A percentile compares a stretch with the other conserved stretches of the same genome.
Evolutionary conservation across 2,113 vertebrate genomes (phyloP).

Genomic region (Bungarus multicinctus): DNA sequence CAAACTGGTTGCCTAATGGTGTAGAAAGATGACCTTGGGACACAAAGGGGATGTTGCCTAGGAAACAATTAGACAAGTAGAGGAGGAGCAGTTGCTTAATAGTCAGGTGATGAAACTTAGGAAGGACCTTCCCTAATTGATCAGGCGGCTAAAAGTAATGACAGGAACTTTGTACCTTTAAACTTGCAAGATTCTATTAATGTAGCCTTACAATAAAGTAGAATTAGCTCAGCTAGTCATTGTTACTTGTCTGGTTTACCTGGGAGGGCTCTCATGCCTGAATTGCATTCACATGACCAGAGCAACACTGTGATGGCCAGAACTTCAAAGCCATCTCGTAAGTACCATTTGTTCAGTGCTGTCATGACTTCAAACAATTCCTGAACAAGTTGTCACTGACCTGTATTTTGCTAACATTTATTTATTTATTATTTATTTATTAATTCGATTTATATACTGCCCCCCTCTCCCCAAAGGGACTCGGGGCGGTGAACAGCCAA

Average conservation of each 20-base stretch:
- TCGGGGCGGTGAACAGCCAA: too few species aligned
- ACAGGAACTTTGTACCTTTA: not conserved
- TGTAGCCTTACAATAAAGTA: not conserved
- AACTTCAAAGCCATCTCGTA: not conserved
- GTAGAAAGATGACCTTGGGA: not conserved
- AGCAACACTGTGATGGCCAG: not conserved
- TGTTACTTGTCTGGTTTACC: not conserved
- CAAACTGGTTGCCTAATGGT: not conserved
- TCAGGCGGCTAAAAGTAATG: not conserved
- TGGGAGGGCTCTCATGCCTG: not conserved
- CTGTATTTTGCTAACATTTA: not conserved
- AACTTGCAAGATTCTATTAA: not conserved
- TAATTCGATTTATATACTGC: too few species aligned
- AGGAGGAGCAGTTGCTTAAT: not conserved
- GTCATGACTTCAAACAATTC: not conserved
- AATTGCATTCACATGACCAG: not conserved
- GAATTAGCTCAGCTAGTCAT: not conserved
- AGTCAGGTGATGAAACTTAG: not conserved
- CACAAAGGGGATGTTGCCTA: not conserved
- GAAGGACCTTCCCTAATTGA: not conserved
- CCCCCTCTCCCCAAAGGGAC: too few species aligned
- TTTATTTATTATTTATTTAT: too few species aligned
- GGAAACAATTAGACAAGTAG: not conserved
- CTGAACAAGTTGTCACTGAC: not conserved
- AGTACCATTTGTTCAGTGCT: not conserved